These are phyloP conservation scores for Thrips palmi DNA, from an alignment of 1,140 invertebrate genomes.

Conservation along the genomic window DNA sequence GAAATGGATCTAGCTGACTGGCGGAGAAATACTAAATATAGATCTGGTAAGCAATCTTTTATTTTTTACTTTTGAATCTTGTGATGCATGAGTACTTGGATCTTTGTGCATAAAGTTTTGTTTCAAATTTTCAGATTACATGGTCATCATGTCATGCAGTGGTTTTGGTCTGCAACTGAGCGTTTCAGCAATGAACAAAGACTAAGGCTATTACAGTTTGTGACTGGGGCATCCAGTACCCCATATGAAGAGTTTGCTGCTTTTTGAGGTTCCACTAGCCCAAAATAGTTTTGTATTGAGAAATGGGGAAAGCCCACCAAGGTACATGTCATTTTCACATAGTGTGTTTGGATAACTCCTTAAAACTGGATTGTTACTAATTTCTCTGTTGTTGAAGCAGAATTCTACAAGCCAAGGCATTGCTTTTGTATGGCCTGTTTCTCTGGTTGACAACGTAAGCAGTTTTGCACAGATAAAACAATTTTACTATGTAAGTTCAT, in stretches of 20 bases:
- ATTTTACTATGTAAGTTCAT: too few species aligned
- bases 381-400: too few species aligned
- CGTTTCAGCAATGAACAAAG: slow-evolving; percentile 84
- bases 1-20: slow-evolving; percentile 93
- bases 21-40: slow-evolving; percentile 83
- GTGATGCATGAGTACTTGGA: not conserved
- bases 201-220: slow-evolving; percentile 77
- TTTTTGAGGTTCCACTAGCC: slow-evolving; percentile 79
- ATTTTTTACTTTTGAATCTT: not conserved
- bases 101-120: not conserved
- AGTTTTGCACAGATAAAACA: too few species aligned
- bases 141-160: slow-evolving; percentile 75
- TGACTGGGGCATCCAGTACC: slow-evolving; percentile 89
- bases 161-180: slow-evolving; percentile 89
- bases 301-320: slow-evolving; percentile 89
- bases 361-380: slow-evolving; percentile 4
- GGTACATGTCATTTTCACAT: too few species aligned
- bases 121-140: slow-evolving; percentile 59
- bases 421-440: too few species aligned
- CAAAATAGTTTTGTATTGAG: slow-evolving; percentile 89
- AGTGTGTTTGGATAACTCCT: too few species aligned
- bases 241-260: slow-evolving; percentile 91
- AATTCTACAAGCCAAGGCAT: too few species aligned
- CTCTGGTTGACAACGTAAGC: too few species aligned
- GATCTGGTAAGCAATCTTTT: slow-evolving; percentile 39